Base-by-base conservation (phyloP, 2,888 invertebrate species). In the Pasiphila rectangulata region DNA sequence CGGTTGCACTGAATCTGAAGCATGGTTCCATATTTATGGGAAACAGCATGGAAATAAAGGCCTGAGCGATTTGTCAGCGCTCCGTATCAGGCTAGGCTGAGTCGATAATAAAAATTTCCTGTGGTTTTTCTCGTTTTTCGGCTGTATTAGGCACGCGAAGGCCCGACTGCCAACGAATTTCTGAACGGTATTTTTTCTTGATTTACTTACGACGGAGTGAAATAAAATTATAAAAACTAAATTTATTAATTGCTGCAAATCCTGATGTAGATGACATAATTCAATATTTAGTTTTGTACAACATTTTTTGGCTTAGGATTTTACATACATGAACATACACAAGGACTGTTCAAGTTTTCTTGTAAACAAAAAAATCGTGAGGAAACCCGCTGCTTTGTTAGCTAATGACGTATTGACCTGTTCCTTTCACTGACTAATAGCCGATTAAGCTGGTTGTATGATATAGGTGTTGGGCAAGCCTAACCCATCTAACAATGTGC, bases 31-130 rank as follows among this genome's bases (percentile, higher is more conserved):
- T 64, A 64, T 69, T 70, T 65, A 64, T 64, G 61, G 56, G 58
- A 44, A 55, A 69, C 72, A 73, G 63, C 57, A 72, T 65, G 64
- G 67, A 74, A 74, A 73, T 69, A 79, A 78, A 81, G 75, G 78
- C 66, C 67, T 75, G 53, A 76, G 81, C 82, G 75, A 83, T 85
- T 86, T 87, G 79, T 85, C 85, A 85, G 81, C 71, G 75, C 75
- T 72, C 74, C 72, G 69, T 75, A 83, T 81, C 78, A 76, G 74
- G 70, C 69, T 69, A 67, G 69, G 73, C 68, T 79, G 72, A 83
- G 79, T 81, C 84, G 78, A 85, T 86, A 85, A 77, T 80, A 81
- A 80, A 81, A 83, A 75, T 66, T 72, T 73, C 67, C 61, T 57
- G 56, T 58, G 53, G 62, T 82, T 82, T 85, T 84, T 83, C 71